These are phyloP conservation scores for Salmo trutta DNA, from an alignment of 2,797 vertebrate genomes.

Conservation along the genomic window DNA sequence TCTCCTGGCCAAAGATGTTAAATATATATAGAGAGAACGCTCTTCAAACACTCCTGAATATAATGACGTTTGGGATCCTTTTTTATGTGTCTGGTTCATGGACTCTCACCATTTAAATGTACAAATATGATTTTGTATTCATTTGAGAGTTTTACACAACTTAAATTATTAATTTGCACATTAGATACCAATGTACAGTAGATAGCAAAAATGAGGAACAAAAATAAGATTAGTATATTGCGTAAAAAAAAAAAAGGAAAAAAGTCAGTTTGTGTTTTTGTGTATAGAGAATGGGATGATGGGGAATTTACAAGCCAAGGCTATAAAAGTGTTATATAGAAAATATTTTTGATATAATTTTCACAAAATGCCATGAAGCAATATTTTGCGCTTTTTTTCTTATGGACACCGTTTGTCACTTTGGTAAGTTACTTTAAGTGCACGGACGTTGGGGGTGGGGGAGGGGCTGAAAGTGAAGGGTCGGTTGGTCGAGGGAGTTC, in stretches of 20 bases:
- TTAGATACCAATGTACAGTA: slow-evolving; percentile 57
- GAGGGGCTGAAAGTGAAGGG: slow-evolving; percentile 49
- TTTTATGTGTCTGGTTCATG: slow-evolving; percentile 36
- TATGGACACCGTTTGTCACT: slow-evolving; percentile 72
- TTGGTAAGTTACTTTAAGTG: slow-evolving; percentile 60
- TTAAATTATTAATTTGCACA: slow-evolving; percentile 65
- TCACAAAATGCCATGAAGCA: slow-evolving; percentile 77
- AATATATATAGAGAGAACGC: slow-evolving; percentile 40
- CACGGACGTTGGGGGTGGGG: slow-evolving; percentile 57
- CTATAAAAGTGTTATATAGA: slow-evolving; percentile 76
- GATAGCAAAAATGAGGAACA: slow-evolving; percentile 48
- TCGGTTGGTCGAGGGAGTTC: not conserved
- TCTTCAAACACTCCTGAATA: slow-evolving; percentile 40
- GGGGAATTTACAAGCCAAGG: slow-evolving; percentile 79
- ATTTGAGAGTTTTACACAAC: slow-evolving; percentile 54
- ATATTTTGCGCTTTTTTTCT: slow-evolving; percentile 75
- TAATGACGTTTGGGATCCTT: slow-evolving; percentile 45
- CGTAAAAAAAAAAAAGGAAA: slow-evolving; percentile 49
- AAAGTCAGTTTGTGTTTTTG: slow-evolving; percentile 15
- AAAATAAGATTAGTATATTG: slow-evolving; percentile 55
- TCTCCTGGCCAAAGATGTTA: slow-evolving; percentile 48
- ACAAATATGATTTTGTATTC: slow-evolving; percentile 45
- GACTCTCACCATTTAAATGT: slow-evolving; percentile 54
- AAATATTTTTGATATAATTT: slow-evolving; percentile 85
- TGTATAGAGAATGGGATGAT: slow-evolving; percentile 69